Conservation (phyloP, 1,140 invertebrate genomes). For the Lepidurus apus region DNA sequence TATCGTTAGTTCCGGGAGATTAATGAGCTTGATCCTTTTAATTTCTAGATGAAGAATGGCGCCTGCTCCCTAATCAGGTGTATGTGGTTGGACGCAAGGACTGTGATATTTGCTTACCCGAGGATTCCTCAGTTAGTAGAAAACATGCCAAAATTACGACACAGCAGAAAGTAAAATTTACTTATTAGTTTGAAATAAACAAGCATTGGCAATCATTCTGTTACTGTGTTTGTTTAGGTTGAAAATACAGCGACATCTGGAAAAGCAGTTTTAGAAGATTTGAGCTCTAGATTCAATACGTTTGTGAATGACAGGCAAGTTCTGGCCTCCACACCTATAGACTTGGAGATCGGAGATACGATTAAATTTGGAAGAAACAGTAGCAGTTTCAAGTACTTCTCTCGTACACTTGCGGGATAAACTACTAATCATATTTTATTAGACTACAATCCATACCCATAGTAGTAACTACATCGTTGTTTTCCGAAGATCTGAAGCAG, state of each 20-base stretch:
- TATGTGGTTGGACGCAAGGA: not conserved
- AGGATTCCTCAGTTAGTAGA: not conserved
- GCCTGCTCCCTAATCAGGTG: not conserved
- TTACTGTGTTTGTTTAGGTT: not conserved
- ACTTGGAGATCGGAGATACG: not conserved
- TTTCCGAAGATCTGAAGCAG: not conserved
- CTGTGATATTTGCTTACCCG: not conserved
- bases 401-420: not conserved
- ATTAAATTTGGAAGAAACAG: conserved; percentile 4
- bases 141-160: not conserved
- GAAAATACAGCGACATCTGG: not conserved
- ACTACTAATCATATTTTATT: not conserved
- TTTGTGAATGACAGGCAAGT: not conserved
- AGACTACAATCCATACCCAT: not conserved
- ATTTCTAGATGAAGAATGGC: not conserved
- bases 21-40: not conserved
- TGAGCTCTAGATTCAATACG: not conserved
- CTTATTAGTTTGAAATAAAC: not conserved
- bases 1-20: not conserved
- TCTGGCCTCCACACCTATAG: not conserved
- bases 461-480: not conserved
- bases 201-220: not conserved
- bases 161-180: not conserved
- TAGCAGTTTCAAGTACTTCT: not conserved
- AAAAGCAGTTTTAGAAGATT: not conserved